Base-by-base conservation (phyloP, 2,113 vertebrate genomes). In the Steatornis caripensis region DNA sequence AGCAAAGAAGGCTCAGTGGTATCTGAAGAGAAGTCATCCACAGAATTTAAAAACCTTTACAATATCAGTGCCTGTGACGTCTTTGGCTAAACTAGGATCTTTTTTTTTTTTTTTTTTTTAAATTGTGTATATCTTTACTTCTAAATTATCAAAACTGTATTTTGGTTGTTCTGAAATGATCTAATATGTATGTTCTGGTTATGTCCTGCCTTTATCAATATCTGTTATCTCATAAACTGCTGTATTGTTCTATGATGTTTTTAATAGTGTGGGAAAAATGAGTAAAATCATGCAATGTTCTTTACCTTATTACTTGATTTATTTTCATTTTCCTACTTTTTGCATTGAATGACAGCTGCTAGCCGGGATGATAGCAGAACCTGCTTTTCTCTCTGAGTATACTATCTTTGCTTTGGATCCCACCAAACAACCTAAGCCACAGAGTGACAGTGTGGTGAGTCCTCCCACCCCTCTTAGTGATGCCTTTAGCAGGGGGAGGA, bases 331-430 rank as follows among this genome's bases (percentile, higher is more conserved):
- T 98, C 98, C 89, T 98, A 94, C 98, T 98, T 98, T 93, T 98
- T 98, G 98, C 98, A 96, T 98, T 98, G 98, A 98, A 98, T 98
- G 98, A 98, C 98, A 99, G 99, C 98, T 99, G 92, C 98, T 99
- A 99, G 99, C 99, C 55, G 99, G 99, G 98, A 99, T 99, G 99
- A 99, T 99, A 99, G 99, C 99, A 98, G 99, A 99, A 96, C 99
- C 99, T 97, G 99, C 99, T 99, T 99, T 99, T 99, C 99, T 99
- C 97, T 99, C 99, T 99, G 99, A 99, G 97, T 99, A 99, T 98
- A 99, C 99, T 99, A 98, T 99, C 98, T 99, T 99, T 99, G 99
- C 99, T 99, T 99, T 99, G 99, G 99, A 99, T 99, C 97, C 98
- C 98, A 99, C 98, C 99, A 99, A 99, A 96, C 98, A 97, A 98